Conservation (phyloP, 2,113 vertebrate species). For the Antennarius striatus region DNA sequence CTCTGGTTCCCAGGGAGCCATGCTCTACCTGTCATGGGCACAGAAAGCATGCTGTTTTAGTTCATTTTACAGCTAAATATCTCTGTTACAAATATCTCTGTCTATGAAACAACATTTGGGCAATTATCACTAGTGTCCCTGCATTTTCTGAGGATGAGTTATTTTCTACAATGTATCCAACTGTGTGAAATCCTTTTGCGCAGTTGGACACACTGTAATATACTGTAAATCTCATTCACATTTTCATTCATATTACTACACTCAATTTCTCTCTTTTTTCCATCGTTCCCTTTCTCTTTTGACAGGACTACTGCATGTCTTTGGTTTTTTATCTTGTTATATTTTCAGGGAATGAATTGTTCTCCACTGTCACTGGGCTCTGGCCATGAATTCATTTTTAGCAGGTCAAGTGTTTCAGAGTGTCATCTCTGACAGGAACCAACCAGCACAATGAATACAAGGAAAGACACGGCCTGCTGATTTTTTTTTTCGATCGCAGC, state of each 20-base stretch:
- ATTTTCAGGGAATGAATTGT: constrained; percentile 80
- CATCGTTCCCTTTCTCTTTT: constrained; percentile 45
- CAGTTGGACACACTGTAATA: constrained; percentile 24
- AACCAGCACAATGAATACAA: constrained; percentile 78
- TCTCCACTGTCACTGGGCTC: constrained; percentile 72
- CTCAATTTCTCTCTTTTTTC: constrained; percentile 47
- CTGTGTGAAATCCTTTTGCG: constrained; percentile 58
- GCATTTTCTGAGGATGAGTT: constrained; percentile 51
- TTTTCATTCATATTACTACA: constrained; percentile 68
- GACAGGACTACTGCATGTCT: constrained; percentile 75
- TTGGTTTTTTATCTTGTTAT: constrained; percentile 76
- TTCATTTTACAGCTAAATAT: constrained; percentile 77
- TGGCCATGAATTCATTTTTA: constrained; percentile 79
- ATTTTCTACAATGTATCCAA: constrained; percentile 59
- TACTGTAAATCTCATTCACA: constrained; percentile 70
- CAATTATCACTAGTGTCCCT: constrained; percentile 69
- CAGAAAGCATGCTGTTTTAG: constrained; percentile 84
- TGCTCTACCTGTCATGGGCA: constrained; percentile 90
- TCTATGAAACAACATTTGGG: constrained; percentile 65
- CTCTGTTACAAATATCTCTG: constrained; percentile 76
- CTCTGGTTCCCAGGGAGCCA: constrained; percentile 91
- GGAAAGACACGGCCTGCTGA: constrained; percentile 66
- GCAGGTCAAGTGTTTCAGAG: constrained; percentile 81
- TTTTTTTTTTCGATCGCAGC: constrained; percentile 58
- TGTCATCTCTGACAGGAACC: constrained; percentile 81